phyloP scores from a whole-genome alignment of 2,797 vertebrate species.

The Ctenosaura bakeri region DNA sequence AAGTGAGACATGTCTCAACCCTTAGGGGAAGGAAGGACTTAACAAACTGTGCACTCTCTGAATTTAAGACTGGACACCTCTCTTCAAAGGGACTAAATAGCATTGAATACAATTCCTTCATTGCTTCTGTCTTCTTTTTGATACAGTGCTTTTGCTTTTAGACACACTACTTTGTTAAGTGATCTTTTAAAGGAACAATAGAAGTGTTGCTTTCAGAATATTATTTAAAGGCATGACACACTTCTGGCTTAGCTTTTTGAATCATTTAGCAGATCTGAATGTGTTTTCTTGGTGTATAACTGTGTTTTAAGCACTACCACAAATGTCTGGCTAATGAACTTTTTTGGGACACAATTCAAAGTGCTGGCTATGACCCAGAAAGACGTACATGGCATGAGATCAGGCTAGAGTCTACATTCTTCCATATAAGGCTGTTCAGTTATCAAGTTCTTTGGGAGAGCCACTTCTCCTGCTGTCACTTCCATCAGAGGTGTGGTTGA shows the following conservation, averaged over 20 bases:
- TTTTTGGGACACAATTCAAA: background rate
- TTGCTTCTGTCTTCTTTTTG: background rate
- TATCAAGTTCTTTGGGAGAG: no score
- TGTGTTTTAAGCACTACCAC: background rate
- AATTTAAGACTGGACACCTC: background rate
- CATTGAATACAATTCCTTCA: conserved; percentile 10
- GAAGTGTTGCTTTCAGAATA: background rate
- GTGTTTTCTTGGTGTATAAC: background rate
- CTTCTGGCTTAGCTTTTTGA: background rate
- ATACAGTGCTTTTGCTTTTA: no score
- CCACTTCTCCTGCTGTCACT: no score
- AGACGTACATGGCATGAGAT: background rate
- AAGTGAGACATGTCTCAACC: background rate
- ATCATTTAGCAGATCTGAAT: background rate
- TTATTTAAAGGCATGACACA: conserved; percentile 13
- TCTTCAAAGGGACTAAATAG: no score
- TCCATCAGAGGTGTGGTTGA: no score
- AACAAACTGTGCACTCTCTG: background rate
- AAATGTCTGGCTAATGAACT: background rate
- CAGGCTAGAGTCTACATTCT: no score
- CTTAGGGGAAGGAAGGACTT: background rate
- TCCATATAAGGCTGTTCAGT: no score
- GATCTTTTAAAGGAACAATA: background rate
- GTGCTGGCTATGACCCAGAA: no score
- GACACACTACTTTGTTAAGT: background rate